Evolutionary conservation across 2,113 vertebrate genomes (phyloP), one percentile per base, ranked within the genome.

Genomic region (Origma solitaria): DNA sequence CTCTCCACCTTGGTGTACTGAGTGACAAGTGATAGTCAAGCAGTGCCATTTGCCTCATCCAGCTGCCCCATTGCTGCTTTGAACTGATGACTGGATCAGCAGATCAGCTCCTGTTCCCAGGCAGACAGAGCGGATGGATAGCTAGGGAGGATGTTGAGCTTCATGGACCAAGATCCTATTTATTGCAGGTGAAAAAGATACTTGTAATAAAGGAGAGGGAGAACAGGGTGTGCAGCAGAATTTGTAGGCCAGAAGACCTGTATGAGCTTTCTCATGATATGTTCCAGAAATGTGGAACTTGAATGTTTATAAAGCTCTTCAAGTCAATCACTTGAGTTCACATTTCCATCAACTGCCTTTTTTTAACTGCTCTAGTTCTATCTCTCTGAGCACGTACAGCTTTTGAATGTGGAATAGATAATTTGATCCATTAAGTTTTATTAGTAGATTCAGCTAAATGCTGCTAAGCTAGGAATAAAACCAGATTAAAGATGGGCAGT

Each of bases 341-440:
- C 35, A 47, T 62, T 88, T 88, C n/a, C 70, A 50, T 54, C 2
- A 24, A n/a, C 42, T 40, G 44, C 17, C 19, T 54, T 90, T 82
- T 66, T 70, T 15, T 1, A 81, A 64, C 61, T 75, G 47, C 51
- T 78, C 27, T 90, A 45, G 75, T 94, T 93, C 80, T 75, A 44
- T 51, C 53, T 60, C 38, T 86, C 60, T 78, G 44, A 94, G 77
- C 71, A 75, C 0, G 0, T 37, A 54, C 14, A 83, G 4, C 42
- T 90, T 90, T 72, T 72, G 80, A 82, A 72, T 61, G 45, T 33
- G 19, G 42, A 82, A 77, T 27, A 92, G 50, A 56, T 70, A 83
- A 94, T 88, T 94, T 73, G 76, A 90, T 88, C 76, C 58, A 62
- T 81, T 51, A 92, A 62, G 23, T 81, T 92, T 92, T 86, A 83